Evolutionary conservation across 2,797 vertebrate species (phyloP).

Genomic region (Decapterus maruadsi): DNA sequence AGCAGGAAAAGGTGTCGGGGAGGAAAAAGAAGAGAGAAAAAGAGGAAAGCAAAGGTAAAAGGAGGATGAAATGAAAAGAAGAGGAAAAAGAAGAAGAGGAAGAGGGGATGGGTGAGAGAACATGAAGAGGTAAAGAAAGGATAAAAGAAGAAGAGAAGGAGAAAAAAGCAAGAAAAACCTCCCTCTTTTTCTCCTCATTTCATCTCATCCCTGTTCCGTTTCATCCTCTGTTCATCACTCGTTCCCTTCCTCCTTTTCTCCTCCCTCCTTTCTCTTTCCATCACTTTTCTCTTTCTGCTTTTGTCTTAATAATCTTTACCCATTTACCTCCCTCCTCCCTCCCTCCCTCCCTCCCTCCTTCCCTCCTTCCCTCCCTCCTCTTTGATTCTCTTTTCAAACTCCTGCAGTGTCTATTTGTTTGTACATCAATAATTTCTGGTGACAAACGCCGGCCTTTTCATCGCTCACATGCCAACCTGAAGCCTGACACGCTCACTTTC

Average conservation of each 20-base stretch:
- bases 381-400: constrained; percentile 63
- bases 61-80: neutral
- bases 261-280: neutral
- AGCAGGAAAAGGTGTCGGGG: neutral
- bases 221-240: neutral
- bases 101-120: neutral
- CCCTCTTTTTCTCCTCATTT: neutral
- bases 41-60: no score
- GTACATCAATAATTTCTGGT: constrained; percentile 70
- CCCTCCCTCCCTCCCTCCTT: neutral
- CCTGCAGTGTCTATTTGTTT: constrained; percentile 67
- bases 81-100: neutral
- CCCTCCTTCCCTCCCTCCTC: neutral
- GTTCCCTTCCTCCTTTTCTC: no score
- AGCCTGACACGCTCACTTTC: constrained; percentile 60
- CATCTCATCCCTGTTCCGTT: no score
- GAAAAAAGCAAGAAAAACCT: neutral
- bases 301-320: constrained; percentile 51
- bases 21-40: neutral
- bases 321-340: constrained; percentile 14
- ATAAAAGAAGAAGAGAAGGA: no score
- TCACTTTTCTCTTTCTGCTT: constrained; percentile 36
- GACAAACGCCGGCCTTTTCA: constrained; percentile 67
- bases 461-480: constrained; percentile 63
- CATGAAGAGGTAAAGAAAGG: neutral